phyloP scores from a whole-genome alignment of 2,113 vertebrate genomes.

The Hippocampus abdominalis region DNA sequence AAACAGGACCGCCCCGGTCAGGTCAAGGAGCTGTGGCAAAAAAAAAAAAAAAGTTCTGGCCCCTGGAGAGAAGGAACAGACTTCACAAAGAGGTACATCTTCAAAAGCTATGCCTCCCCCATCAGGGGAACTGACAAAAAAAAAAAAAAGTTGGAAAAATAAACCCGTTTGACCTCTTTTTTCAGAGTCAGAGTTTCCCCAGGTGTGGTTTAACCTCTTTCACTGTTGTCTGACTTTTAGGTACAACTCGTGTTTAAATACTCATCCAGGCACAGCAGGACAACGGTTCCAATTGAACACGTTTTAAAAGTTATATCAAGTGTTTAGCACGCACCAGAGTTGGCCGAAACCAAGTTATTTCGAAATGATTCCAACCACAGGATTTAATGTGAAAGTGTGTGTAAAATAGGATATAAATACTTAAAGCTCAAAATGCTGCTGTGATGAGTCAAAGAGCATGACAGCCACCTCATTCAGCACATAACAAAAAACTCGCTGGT shows the following conservation, averaged over 20 bases:
- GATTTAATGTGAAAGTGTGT: no score
- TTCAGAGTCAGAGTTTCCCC: slow-evolving; percentile 44
- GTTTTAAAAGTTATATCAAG: neutral
- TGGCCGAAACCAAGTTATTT: no score
- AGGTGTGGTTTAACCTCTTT: slow-evolving; percentile 48
- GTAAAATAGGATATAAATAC: no score
- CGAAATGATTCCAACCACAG: no score
- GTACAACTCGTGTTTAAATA: slow-evolving; percentile 9
- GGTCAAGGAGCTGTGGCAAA: slow-evolving; percentile 31
- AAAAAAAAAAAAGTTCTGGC: slow-evolving; percentile 48
- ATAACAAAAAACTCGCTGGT: no score
- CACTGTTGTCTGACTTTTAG: slow-evolving; percentile 28
- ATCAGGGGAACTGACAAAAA: slow-evolving; percentile 26
- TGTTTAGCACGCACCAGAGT: no score
- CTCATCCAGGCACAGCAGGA: slow-evolving; percentile 11
- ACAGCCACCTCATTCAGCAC: no score
- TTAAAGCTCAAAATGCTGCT: no score
- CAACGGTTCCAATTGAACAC: neutral
- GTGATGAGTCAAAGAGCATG: no score
- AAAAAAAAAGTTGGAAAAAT: slow-evolving; percentile 44
- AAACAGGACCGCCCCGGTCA: slow-evolving; percentile 67
- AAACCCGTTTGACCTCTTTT: slow-evolving; percentile 54
- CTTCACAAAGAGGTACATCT: slow-evolving; percentile 68
- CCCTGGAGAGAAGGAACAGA: slow-evolving; percentile 49
- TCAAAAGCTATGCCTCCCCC: slow-evolving; percentile 43